Evolutionary conservation across 2,888 invertebrate genomes (phyloP).

Genomic region (Andrena bicolor): DNA sequence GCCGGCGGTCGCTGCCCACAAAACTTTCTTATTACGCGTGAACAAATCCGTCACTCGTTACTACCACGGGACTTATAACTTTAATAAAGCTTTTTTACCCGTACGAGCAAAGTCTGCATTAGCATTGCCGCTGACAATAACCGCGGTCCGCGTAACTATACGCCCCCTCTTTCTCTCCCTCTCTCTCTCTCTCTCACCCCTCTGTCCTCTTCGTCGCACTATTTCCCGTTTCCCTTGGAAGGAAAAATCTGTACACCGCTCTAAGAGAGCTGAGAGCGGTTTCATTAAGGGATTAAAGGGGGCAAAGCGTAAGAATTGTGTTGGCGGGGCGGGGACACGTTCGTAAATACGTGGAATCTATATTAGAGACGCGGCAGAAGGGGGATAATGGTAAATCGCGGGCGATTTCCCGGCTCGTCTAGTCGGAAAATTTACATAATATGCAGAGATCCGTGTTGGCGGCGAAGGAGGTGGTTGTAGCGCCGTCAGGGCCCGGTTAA

Average conservation of each 20-base stretch:
- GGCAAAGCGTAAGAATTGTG: not conserved
- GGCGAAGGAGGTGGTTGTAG: conserved; percentile 10
- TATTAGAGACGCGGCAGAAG: conserved; percentile 2
- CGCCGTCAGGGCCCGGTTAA: conserved; percentile 15
- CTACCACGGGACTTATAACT: conserved; percentile 20
- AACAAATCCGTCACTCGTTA: conserved; percentile 42
- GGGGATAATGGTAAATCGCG: conserved; percentile 19
- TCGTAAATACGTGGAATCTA: conserved; percentile 3
- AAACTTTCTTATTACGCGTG: conserved; percentile 30
- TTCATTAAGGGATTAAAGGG: conserved; percentile 6
- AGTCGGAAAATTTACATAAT: conserved; percentile 43
- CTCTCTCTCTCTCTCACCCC: too few relatives aligned
- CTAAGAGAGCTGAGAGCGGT: not conserved
- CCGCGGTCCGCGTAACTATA: not conserved
- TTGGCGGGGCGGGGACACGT: not conserved
- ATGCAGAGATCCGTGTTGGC: conserved; percentile 23
- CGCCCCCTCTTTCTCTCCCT: not conserved
- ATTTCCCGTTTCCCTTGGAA: too few relatives aligned
- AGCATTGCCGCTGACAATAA: conserved; percentile 24
- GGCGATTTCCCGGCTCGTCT: conserved; percentile 20
- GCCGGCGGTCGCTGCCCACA: not conserved
- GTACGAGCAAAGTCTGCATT: conserved; percentile 11
- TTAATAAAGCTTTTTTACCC: conserved; percentile 27
- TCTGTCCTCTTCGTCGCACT: not conserved
- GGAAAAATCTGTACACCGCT: not conserved